These are phyloP conservation scores for Collichthys lucidus DNA, from an alignment of 2,113 vertebrate species.

Conservation along the genomic window DNA sequence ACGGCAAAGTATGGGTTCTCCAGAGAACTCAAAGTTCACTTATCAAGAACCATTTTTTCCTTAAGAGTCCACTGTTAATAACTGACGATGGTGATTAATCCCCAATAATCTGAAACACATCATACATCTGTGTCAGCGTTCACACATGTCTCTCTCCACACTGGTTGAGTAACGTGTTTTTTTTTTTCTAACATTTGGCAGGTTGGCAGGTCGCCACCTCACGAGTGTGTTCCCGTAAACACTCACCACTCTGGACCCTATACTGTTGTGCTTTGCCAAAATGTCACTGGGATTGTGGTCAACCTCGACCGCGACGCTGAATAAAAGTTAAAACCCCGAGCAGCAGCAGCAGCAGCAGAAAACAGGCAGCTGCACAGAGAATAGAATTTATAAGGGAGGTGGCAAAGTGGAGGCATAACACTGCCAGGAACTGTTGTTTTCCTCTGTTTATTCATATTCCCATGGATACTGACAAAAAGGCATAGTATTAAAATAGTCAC, in stretches of 20 bases:
- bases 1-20: no score
- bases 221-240: slow-evolving; percentile 77
- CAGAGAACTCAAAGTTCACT: no score
- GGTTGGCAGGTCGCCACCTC: slow-evolving; percentile 71
- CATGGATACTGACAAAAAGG: slow-evolving; percentile 75
- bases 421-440: slow-evolving; percentile 79
- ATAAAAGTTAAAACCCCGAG: slow-evolving; percentile 61
- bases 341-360: slow-evolving; percentile 47
- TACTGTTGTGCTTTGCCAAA: slow-evolving; percentile 64
- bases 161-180: slow-evolving; percentile 28
- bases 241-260: slow-evolving; percentile 67
- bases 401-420: slow-evolving; percentile 71
- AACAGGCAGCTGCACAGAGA: slow-evolving; percentile 71
- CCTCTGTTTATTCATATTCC: slow-evolving; percentile 71
- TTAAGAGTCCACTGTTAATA: slow-evolving; percentile 12
- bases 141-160: slow-evolving; percentile 41
- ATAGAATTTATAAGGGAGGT: slow-evolving; percentile 77
- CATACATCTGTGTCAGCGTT: slow-evolving; percentile 48
- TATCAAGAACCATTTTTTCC: no score
- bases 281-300: slow-evolving; percentile 69
- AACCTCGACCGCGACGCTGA: slow-evolving; percentile 66
- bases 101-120: slow-evolving; percentile 33
- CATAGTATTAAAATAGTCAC: slow-evolving; percentile 54
- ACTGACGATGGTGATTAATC: slow-evolving; percentile 19
- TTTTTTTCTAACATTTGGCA: slow-evolving; percentile 63